Conservation (phyloP, 2,113 vertebrate species). For the Agelaius phoeniceus region DNA sequence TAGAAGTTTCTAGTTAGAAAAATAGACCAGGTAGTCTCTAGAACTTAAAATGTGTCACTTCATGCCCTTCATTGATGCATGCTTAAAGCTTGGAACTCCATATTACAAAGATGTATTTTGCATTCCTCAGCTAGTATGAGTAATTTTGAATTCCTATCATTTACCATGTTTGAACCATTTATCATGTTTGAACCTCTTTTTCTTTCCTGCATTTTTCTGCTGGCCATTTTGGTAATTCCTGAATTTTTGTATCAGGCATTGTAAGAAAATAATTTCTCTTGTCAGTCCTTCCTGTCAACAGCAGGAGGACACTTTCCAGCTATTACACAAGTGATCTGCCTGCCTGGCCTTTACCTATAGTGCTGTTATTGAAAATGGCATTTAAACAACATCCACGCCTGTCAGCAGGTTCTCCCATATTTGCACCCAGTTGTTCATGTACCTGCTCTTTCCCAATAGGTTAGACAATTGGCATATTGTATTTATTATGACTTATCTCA, state of each 20-base stretch:
- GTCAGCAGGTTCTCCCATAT: not conserved
- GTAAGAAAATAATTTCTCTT: conserved; percentile 57
- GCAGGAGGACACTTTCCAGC: not conserved
- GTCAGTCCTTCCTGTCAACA: conserved; percentile 3
- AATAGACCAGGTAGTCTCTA: not conserved
- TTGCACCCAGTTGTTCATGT: not conserved
- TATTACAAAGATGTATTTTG: not conserved
- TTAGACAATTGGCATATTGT: not conserved
- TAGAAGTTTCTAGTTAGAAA: not conserved
- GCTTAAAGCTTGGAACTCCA: not conserved
- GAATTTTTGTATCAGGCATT: conserved; percentile 36
- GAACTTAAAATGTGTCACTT: not conserved
- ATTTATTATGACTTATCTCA: conserved; percentile 22
- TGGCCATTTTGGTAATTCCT: conserved; percentile 21
- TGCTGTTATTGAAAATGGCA: not conserved
- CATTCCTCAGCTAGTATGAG: not conserved
- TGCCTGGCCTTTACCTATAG: not conserved
- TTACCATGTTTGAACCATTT: not conserved
- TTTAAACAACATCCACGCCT: not conserved
- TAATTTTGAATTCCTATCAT: not conserved
- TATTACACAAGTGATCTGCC: not conserved
- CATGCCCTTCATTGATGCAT: not conserved
- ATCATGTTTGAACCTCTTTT: not conserved
- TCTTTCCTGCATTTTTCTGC: conserved; percentile 29
- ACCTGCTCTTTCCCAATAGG: conserved; percentile 1